Evolutionary conservation across 2,113 vertebrate genomes (phyloP), one percentile per base, ranked within the genome.

Genomic region (Brachyhypopomus gauderio): DNA sequence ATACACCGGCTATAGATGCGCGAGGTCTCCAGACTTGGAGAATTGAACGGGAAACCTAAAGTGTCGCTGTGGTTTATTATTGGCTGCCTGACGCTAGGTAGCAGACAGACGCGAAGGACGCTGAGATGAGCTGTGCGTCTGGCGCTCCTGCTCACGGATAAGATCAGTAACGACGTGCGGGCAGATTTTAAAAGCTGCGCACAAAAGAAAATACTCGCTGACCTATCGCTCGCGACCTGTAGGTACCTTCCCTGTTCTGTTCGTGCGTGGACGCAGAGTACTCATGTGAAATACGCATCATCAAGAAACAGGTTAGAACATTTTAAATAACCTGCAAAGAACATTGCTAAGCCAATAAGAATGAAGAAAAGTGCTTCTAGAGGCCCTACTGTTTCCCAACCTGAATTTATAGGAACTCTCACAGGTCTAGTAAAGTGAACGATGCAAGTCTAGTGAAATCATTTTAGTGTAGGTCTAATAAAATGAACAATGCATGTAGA

Each of bases 151-250:
- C 52, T 63, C 58, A 72, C 17, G 17, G 22, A 62, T 45, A 41
- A 25, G 60, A 72, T 80, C 58, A 63, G 72, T 73, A 64, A 8
- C n/a, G 58, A 63, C 62, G n/a, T 63, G 36, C 5, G 62, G 38
- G 62, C 38, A 62, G 60, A 6, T 17, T 12, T 34, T 34, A 16
- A 72, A 73, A 58, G 20, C n/a, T 23, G 3, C 17, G 69, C 16
- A 11, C 6, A 9, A 58, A 41, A 70, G 23, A 70, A 78, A 59
- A 70, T 9, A 69, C 60, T 55, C 38, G 8, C 75, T 66, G 41
- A 52, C 12, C 45, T 11, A 52, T 52, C 45, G 45, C 45, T 1
- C 45, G 45, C 12, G 45, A 8, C 41, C 9, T 5, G 5, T 52
- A 52, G 8, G 9, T 52, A 12, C 9, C 1, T 11, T 6, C 6